Conservation (phyloP, 2,113 vertebrate genomes). For the Morone chrysops region DNA sequence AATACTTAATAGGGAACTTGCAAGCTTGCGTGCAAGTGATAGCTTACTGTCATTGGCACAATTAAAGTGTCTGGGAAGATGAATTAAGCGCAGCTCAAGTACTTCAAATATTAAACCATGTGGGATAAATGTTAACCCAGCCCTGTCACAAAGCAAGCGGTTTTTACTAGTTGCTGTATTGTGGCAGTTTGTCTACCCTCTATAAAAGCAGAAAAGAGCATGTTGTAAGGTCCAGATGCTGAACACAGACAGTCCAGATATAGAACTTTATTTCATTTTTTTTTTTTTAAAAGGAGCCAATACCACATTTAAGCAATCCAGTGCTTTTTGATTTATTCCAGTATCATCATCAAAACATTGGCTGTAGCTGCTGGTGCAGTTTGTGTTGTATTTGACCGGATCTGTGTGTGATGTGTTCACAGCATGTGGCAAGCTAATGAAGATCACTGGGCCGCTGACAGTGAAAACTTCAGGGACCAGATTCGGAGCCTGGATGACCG, state of each 20-base stretch:
- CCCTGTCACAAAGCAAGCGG: neutral
- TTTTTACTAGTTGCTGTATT: neutral
- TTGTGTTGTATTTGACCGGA: slow-evolving; percentile 31
- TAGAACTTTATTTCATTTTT: neutral
- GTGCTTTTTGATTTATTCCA: slow-evolving; percentile 30
- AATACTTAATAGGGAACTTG: slow-evolving; percentile 46
- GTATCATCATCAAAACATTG: slow-evolving; percentile 53
- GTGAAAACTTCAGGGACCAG: slow-evolving; percentile 97
- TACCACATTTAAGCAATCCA: neutral
- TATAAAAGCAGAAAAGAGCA: neutral
- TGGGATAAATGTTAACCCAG: slow-evolving; percentile 14
- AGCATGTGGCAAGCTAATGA: slow-evolving; percentile 99
- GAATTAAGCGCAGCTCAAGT: slow-evolving; percentile 43
- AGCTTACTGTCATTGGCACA: slow-evolving; percentile 50
- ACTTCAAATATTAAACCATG: slow-evolving; percentile 45
- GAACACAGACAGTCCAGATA: slow-evolving; percentile 11
- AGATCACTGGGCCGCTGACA: slow-evolving; percentile 95
- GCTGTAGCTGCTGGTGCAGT: slow-evolving; percentile 30
- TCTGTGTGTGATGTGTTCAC: slow-evolving; percentile 65
- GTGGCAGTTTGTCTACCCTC: neutral
- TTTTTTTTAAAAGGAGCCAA: neutral
- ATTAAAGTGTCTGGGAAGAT: slow-evolving; percentile 53
- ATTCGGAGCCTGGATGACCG: slow-evolving; percentile 99
- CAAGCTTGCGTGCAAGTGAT: slow-evolving; percentile 50
- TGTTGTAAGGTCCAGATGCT: neutral